Percentiles rank a stretch among this genome's conserved stretches.
Conservation (phyloP, 2,888 invertebrate species). For the Epiblema foenella region DNA sequence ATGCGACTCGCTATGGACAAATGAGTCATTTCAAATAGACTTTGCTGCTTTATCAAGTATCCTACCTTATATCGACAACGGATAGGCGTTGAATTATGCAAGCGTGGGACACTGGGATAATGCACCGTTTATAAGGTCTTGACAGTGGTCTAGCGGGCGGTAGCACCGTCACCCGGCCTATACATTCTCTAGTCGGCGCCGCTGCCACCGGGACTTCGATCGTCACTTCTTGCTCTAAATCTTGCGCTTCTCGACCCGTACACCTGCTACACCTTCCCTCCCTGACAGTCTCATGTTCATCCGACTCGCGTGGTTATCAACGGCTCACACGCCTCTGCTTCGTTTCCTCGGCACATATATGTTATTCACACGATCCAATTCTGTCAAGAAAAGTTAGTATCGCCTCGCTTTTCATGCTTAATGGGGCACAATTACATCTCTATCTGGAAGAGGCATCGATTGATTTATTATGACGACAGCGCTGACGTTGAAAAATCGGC, state of each 20-base stretch:
- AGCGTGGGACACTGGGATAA: constrained; percentile 24
- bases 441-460: constrained; percentile 23
- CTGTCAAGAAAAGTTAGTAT: constrained; percentile 64
- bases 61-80: constrained; percentile 31
- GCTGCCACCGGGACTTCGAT: constrained; percentile 64
- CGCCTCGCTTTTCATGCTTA: constrained; percentile 60
- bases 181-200: constrained; percentile 69
- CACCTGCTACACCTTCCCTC: constrained; percentile 45
- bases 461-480: constrained; percentile 19
- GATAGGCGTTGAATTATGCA: constrained; percentile 31
- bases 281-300: constrained; percentile 24
- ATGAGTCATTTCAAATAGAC: constrained; percentile 32
- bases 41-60: constrained; percentile 32
- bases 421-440: constrained; percentile 52
- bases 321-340: constrained; percentile 35
- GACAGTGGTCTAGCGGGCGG: constrained; percentile 45
- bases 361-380: constrained; percentile 75
- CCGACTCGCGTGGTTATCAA: constrained; percentile 32
- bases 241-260: constrained; percentile 54
- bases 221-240: constrained; percentile 74
- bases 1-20: constrained; percentile 33
- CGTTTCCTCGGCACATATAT: constrained; percentile 55
- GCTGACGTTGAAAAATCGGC: constrained; percentile 31
- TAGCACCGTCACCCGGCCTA: constrained; percentile 73
- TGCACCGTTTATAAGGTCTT: constrained; percentile 23